A percentile compares a stretch with the other conserved stretches of the same genome.
Evolutionary conservation across 2,797 vertebrate genomes (phyloP).

Genomic region (Helarctos malayanus): DNA sequence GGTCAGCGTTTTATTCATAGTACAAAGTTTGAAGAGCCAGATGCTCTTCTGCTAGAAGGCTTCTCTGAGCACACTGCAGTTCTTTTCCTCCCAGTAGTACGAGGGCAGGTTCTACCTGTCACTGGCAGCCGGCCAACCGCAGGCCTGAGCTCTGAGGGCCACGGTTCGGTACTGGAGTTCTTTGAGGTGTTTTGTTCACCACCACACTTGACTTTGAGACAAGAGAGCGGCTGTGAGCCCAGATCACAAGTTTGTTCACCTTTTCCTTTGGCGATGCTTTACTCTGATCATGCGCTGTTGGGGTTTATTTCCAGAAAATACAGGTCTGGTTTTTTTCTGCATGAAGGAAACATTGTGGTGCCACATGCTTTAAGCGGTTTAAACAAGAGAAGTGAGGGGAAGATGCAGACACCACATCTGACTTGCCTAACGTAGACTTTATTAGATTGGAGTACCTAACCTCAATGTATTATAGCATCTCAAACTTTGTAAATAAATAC

Average conservation of each 20-base stretch:
- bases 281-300: constrained; percentile 59
- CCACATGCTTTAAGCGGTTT: constrained; percentile 76
- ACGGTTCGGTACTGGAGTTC: not conserved
- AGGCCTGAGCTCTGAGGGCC: not conserved
- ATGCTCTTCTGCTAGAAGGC: not conserved
- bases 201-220: not conserved
- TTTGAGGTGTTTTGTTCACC: not conserved
- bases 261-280: constrained; percentile 44
- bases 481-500: constrained; percentile 89
- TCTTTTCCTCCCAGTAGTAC: not conserved
- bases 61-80: not conserved
- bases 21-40: not conserved
- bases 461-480: constrained; percentile 86
- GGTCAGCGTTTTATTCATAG: not conserved
- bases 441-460: constrained; percentile 82
- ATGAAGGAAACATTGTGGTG: constrained; percentile 55
- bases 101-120: not conserved
- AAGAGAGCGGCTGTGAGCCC: constrained; percentile 43
- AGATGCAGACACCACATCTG: constrained; percentile 67
- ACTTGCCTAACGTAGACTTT: constrained; percentile 81
- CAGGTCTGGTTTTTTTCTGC: not conserved
- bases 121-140: rapidly evolving
- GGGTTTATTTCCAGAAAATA: constrained; percentile 76
- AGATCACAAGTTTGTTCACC: constrained; percentile 3
- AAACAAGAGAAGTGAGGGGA: constrained; percentile 59